Base-by-base conservation (phyloP, 2,797 vertebrate species). In the Chromis chromis region DNA sequence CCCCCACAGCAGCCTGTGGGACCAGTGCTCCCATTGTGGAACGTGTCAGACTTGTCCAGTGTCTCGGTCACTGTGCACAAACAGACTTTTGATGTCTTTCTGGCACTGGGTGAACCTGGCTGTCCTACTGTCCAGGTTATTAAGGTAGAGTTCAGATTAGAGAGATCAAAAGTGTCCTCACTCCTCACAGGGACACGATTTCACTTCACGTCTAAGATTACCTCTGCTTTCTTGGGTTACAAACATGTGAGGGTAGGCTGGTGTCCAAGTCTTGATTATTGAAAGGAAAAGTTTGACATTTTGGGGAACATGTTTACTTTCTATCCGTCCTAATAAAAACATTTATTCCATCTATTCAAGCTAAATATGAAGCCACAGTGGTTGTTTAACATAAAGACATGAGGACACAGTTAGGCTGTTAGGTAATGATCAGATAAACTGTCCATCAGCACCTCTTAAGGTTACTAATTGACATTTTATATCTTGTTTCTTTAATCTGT, bases 191-290 rank as follows among this genome's bases (percentile, higher is more conserved):
- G 48, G 59, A 74, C 33, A 16, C 1, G 39, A 52, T 54, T 63
- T 65, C 24, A 50, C 36, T 48, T 39, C 8, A 11, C 28, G 14
- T 65, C 61, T 49, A 25, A 49, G 50, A 58, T 69, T 56, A 42
- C 82, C 56, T 66, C 71, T 66, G 28, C 33, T 64, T 62, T 73
- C 54, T 80, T 65, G 25, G 39, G 46, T 85, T 75, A 50, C 69
- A 50, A 8, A 66, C 53, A 62, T 60, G 56, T 42, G 27, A 61
- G 28, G 25, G 17, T 36, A 60, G 49, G 54, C 27, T 31, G 39
- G 44, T 61, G 39, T 54, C 39, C 17, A 50, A 56, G 24, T 10
- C 55, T 46, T 56, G 14, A 50, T 73, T 52, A 59, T 39, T 50
- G 49, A 65, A 40, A 48, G 16, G n/a, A 52, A 55, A 16, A 59